Percentiles rank a stretch among this genome's conserved stretches.
phyloP scores from a whole-genome alignment of 2,113 vertebrate species.

The Clarias gariepinus region DNA sequence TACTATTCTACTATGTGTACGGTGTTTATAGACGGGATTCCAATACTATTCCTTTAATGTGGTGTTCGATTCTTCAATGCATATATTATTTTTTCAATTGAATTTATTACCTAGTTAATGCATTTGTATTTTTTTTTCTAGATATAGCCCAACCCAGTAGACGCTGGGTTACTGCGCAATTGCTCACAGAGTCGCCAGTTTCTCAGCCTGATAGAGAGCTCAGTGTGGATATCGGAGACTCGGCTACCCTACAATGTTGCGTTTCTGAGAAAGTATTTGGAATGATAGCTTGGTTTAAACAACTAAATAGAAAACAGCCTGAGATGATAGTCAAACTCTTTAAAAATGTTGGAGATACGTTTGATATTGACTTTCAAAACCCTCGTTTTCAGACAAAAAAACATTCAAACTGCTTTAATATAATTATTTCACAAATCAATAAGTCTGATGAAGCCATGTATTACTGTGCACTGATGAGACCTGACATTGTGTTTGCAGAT shows the following conservation, averaged over 20 bases:
- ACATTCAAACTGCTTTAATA: background rate
- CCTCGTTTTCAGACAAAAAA: background rate
- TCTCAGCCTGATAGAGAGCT: background rate
- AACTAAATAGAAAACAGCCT: background rate
- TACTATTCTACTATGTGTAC: background rate
- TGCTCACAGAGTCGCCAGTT: background rate
- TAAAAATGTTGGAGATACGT: background rate
- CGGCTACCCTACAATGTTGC: background rate
- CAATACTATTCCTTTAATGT: too few relatives aligned
- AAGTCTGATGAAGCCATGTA: conserved; percentile 5
- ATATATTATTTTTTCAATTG: background rate
- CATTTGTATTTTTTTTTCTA: background rate
- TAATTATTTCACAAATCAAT: background rate
- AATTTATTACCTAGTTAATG: background rate
- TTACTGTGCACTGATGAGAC: background rate
- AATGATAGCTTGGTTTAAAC: background rate
- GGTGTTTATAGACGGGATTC: too few relatives aligned
- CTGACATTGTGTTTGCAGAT: background rate
- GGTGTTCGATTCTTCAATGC: too few relatives aligned
- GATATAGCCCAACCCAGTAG: background rate
- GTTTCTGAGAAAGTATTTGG: background rate
- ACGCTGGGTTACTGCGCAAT: background rate
- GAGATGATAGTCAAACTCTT: background rate
- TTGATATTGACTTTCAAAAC: background rate
- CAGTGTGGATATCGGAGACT: background rate